Conservation (phyloP, 2,888 invertebrate genomes). For the Baccha elongata region DNA sequence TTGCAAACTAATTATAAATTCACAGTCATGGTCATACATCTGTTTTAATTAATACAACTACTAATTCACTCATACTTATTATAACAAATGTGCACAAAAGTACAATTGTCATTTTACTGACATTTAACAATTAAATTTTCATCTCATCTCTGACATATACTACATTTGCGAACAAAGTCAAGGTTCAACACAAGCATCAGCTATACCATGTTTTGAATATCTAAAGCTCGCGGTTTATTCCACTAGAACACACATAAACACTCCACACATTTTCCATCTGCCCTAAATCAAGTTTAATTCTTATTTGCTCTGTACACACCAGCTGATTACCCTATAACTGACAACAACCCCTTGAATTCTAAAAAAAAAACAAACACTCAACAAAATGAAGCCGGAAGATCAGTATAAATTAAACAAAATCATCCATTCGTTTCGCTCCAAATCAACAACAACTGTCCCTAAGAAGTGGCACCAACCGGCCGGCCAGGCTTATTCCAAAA, state of each 20-base stretch:
- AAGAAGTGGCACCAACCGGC: neutral
- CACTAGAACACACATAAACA: conserved; percentile 31
- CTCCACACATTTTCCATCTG: conserved; percentile 13
- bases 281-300: conserved; percentile 45
- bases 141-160: neutral
- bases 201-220: neutral
- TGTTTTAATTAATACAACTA: conserved; percentile 45
- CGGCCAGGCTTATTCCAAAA: neutral
- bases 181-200: conserved; percentile 32
- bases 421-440: conserved; percentile 3
- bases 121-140: conserved; percentile 16
- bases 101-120: neutral
- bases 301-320: conserved; percentile 20
- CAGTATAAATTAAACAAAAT: conserved; percentile 52
- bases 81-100: neutral
- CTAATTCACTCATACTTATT: conserved; percentile 51
- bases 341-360: conserved; percentile 22
- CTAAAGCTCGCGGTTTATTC: conserved; percentile 6
- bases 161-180: conserved; percentile 53
- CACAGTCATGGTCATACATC: conserved; percentile 34
- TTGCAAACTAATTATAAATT: conserved; percentile 1
- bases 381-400: conserved; percentile 65
- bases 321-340: conserved; percentile 55
- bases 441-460: conserved; percentile 23
- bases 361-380: conserved; percentile 25